Conservation (phyloP, 2,113 vertebrate species). For the Callipepla squamata region DNA sequence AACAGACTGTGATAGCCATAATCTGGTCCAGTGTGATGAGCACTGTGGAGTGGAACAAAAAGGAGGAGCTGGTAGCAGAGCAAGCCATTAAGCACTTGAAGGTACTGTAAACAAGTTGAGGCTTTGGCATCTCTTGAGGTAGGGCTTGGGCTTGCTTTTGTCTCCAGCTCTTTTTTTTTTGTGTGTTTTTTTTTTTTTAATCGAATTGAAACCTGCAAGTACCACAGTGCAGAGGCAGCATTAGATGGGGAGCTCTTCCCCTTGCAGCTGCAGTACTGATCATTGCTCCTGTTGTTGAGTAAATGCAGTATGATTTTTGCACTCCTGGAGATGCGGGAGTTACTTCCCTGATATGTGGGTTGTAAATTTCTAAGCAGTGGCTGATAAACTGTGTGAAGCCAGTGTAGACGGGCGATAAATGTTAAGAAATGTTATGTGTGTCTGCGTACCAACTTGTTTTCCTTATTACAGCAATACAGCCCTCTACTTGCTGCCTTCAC, state of each 20-base stretch:
- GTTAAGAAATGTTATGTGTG: not conserved
- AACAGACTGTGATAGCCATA: constrained; percentile 92
- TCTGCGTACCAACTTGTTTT: not conserved
- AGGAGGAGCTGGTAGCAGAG: constrained; percentile 98
- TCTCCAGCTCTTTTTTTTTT: not conserved
- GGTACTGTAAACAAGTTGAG: constrained; percentile 69
- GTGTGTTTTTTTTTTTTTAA: not conserved
- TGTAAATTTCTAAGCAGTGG: not conserved
- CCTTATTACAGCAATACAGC: constrained; percentile 92
- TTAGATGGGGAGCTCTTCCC: not conserved
- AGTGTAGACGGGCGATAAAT: rapidly evolving
- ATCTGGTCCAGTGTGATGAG: constrained; percentile 98
- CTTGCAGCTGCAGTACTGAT: rapidly evolving
- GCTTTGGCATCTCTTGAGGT: rapidly evolving
- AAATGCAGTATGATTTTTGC: not conserved
- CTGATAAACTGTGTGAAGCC: not conserved
- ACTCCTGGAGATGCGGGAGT: not conserved
- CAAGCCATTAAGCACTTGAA: constrained; percentile 99
- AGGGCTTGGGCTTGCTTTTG: not conserved
- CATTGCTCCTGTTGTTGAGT: not conserved
- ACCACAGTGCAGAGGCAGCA: not conserved
- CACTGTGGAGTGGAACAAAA: constrained; percentile 98
- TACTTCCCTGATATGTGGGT: not conserved
- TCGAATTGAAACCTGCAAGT: not conserved
- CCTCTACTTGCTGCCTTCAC: constrained; percentile 98